These are phyloP conservation scores for Typhlichthys eigenmanni DNA, from an alignment of 2,797 vertebrate genomes.

Conservation along the genomic window DNA sequence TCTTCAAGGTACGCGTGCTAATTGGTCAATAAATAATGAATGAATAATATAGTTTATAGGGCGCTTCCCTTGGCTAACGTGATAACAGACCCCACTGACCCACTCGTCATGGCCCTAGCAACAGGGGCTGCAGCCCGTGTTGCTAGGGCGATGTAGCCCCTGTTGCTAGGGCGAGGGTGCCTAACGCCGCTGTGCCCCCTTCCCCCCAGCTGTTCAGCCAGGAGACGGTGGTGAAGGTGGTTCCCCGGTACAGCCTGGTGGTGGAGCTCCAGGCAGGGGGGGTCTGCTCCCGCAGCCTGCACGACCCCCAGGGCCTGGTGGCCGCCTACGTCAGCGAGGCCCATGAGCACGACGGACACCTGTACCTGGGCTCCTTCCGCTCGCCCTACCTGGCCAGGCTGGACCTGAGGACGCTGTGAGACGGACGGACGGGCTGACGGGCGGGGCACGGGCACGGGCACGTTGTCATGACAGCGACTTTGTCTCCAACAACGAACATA, in stretches of 20 bases:
- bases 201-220: constrained; percentile 84
- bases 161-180: too few species aligned
- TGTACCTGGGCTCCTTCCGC: constrained; percentile 91
- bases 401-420: constrained; percentile 76
- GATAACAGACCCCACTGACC: too few species aligned
- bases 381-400: constrained; percentile 88
- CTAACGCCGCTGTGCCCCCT: too few species aligned
- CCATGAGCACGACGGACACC: constrained; percentile 85
- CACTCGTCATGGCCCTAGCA: too few species aligned
- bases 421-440: neutral
- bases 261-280: constrained; percentile 89
- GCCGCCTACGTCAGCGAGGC: constrained; percentile 86
- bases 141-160: too few species aligned
- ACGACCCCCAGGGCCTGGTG: constrained; percentile 86
- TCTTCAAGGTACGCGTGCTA: constrained; percentile 86
- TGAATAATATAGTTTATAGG: too few species aligned
- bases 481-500: neutral
- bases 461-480: neutral
- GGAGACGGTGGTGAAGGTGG: constrained; percentile 85
- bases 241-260: constrained; percentile 90
- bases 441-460: neutral
- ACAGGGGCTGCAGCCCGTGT: too few species aligned
- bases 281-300: constrained; percentile 87
- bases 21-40: too few species aligned
- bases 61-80: too few species aligned